Evolutionary conservation across 2,888 invertebrate species (phyloP).

Genomic region (Cancer borealis): DNA sequence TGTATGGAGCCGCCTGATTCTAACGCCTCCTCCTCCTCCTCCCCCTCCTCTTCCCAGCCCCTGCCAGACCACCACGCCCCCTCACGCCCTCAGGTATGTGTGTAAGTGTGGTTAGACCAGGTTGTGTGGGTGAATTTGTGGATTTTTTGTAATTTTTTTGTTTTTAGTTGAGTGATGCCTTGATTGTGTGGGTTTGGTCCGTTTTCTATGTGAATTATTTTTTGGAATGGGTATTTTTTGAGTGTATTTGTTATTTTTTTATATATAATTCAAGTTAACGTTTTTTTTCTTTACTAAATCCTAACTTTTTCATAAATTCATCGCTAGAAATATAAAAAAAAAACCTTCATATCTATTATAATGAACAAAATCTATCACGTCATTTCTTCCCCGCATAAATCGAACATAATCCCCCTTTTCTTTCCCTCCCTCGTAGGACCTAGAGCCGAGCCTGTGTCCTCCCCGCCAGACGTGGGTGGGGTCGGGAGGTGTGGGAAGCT

Average conservation of each 20-base stretch:
- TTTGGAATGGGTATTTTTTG: neutral
- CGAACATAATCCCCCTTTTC: neutral
- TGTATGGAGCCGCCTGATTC: slow-evolving; percentile 64
- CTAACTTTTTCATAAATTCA: neutral
- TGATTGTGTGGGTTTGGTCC: no score
- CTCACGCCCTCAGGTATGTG: neutral
- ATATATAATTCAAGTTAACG: neutral
- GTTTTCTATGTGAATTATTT: no score
- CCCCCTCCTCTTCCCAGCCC: neutral
- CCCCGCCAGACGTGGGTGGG: slow-evolving; percentile 69
- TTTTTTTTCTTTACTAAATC: no score
- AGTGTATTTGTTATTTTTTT: neutral
- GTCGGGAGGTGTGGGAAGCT: slow-evolving; percentile 81
- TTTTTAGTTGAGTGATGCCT: no score
- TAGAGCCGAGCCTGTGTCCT: slow-evolving; percentile 49
- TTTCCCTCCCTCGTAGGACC: neutral
- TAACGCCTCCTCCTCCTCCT: slow-evolving; percentile 25
- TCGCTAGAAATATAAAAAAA: no score
- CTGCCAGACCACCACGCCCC: neutral
- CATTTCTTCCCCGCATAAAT: neutral
- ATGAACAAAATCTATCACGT: no score
- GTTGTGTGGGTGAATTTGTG: neutral
- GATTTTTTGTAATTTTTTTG: no score
- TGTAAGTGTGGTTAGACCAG: neutral
- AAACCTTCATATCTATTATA: no score